These are phyloP conservation scores for Zoroaster sp. DNA, from an alignment of 53 echinoderm and acorn worm genomes.

Conservation along the genomic window DNA sequence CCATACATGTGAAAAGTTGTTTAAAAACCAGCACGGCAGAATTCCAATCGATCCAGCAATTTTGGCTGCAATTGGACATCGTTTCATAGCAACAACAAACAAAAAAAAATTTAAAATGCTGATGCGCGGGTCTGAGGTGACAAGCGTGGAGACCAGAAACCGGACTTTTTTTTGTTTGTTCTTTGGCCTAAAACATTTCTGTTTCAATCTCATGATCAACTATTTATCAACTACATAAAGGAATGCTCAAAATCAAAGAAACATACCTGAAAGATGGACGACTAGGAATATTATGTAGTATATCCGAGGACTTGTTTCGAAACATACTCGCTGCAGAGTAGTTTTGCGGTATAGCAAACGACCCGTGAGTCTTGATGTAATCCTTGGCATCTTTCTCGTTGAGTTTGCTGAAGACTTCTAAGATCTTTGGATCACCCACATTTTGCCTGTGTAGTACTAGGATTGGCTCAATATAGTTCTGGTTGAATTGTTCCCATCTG, in stretches of 20 bases:
- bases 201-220: background rate
- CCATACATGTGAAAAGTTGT: too few species aligned
- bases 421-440: slow-evolving; percentile 60
- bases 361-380: slow-evolving; percentile 70
- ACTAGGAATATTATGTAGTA: background rate
- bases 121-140: too few species aligned
- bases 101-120: too few species aligned
- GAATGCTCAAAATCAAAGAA: background rate
- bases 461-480: slow-evolving; percentile 61
- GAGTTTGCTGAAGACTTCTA: slow-evolving; percentile 80
- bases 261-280: slow-evolving; percentile 12
- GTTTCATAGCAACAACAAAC: too few species aligned
- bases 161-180: too few species aligned
- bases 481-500: slow-evolving; percentile 75
- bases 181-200: background rate
- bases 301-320: slow-evolving; percentile 20
- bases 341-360: slow-evolving; percentile 39
- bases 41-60: too few species aligned
- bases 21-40: too few species aligned
- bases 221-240: background rate
- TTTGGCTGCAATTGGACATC: too few species aligned
- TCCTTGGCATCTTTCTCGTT: slow-evolving; percentile 83
- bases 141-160: too few species aligned
- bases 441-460: slow-evolving; percentile 62
- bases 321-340: slow-evolving; percentile 38